Conservation (phyloP, 2,797 vertebrate genomes). For the Falco berigora region DNA sequence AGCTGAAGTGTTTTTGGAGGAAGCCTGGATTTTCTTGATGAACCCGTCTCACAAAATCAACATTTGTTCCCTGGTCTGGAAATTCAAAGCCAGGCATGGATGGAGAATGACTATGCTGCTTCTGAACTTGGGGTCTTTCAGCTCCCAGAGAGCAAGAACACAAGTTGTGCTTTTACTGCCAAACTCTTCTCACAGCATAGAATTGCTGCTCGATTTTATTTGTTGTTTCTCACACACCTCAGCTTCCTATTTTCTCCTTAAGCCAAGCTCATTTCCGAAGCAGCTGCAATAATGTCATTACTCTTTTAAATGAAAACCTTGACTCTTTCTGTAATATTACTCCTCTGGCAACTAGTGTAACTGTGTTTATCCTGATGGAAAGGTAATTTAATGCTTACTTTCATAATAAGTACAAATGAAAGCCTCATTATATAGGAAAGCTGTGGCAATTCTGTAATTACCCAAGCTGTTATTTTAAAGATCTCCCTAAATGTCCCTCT, state of each 20-base stretch:
- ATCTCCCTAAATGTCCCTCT: neutral
- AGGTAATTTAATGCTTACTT: conserved; percentile 17
- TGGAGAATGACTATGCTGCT: neutral
- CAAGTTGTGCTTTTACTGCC: neutral
- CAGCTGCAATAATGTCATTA: neutral
- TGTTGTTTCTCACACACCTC: neutral
- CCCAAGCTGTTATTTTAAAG: conserved; percentile 4
- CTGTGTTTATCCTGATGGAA: neutral
- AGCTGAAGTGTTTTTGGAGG: neutral
- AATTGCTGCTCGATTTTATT: neutral
- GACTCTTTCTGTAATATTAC: neutral
- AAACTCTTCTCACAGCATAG: neutral
- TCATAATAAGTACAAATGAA: conserved; percentile 34
- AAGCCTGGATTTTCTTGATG: neutral
- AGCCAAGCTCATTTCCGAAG: neutral
- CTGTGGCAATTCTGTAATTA: conserved; percentile 46
- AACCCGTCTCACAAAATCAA: neutral
- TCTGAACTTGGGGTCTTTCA: neutral
- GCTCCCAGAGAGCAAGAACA: neutral
- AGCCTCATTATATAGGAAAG: conserved; percentile 10
- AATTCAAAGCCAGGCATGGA: neutral
- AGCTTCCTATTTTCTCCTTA: neutral
- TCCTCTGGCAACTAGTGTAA: conserved; percentile 9
- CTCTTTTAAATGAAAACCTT: conserved; percentile 36
- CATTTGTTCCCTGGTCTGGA: neutral